phyloP scores from a whole-genome alignment of 2,113 vertebrate genomes.

The Onychostruthus taczanowskii region DNA sequence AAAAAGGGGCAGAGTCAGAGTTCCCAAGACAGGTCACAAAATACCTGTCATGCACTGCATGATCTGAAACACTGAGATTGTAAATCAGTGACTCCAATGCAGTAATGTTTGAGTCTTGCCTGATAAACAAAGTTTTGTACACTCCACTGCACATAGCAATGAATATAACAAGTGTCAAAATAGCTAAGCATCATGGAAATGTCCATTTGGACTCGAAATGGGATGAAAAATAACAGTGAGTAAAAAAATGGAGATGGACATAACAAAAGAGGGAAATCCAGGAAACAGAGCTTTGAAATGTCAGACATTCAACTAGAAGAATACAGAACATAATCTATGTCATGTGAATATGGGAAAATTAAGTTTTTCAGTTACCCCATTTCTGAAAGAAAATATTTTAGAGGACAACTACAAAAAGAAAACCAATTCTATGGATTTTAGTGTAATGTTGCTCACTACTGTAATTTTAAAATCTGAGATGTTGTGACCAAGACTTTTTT shows the following conservation, averaged over 20 bases:
- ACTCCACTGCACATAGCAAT: background rate
- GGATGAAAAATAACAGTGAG: background rate
- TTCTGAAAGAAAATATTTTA: background rate
- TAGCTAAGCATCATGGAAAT: background rate
- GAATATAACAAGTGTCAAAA: background rate
- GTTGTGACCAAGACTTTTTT: background rate
- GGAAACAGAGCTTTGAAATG: background rate
- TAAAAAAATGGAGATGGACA: background rate
- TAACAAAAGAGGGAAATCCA: background rate
- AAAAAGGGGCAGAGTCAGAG: background rate
- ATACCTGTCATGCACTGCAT: background rate
- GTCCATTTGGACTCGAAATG: background rate
- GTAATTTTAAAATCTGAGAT: background rate
- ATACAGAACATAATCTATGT: background rate
- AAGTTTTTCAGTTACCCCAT: background rate
- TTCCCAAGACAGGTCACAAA: background rate
- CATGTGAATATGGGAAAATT: background rate
- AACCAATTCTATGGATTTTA: background rate
- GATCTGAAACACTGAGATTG: background rate
- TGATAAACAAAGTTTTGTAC: background rate
- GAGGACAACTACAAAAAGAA: background rate
- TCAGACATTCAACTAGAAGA: background rate
- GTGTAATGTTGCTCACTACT: background rate
- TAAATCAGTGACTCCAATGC: background rate
- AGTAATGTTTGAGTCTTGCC: background rate